A percentile compares a stretch with the other conserved stretches of the same genome.
These are phyloP conservation scores for Chionis minor DNA, from an alignment of 2,113 vertebrate species.

Conservation along the genomic window DNA sequence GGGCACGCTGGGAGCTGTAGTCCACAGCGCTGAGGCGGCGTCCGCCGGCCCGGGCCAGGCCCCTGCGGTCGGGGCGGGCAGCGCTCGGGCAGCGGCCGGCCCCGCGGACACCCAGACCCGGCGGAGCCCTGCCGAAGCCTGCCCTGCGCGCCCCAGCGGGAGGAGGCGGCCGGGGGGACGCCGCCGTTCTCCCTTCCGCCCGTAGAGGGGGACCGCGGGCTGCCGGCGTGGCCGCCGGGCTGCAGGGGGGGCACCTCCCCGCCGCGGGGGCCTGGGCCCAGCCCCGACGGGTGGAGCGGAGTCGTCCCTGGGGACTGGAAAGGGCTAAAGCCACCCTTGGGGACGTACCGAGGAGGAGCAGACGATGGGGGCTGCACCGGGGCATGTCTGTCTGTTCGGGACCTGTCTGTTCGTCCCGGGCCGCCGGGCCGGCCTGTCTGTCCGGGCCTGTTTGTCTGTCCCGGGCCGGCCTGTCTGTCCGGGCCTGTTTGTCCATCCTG, in stretches of 20 bases:
- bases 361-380: background rate
- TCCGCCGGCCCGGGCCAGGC: fast-evolving
- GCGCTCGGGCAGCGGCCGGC: no score
- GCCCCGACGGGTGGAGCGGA: background rate
- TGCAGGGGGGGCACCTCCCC: background rate
- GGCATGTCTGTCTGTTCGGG: background rate
- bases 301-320: background rate
- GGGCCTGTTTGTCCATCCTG: background rate
- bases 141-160: background rate
- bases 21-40: fast-evolving
- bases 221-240: background rate
- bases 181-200: background rate
- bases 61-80: background rate
- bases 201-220: background rate
- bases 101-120: background rate
- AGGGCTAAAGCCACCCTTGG: background rate
- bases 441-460: background rate
- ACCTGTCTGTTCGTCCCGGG: background rate
- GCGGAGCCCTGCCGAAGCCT: background rate
- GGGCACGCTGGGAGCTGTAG: background rate
- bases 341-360: background rate
- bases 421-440: background rate
- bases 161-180: no score
- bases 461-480: background rate
- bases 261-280: background rate